Base-by-base conservation (phyloP, 2,888 invertebrate species). In the Gisinianus flammeolus region DNA sequence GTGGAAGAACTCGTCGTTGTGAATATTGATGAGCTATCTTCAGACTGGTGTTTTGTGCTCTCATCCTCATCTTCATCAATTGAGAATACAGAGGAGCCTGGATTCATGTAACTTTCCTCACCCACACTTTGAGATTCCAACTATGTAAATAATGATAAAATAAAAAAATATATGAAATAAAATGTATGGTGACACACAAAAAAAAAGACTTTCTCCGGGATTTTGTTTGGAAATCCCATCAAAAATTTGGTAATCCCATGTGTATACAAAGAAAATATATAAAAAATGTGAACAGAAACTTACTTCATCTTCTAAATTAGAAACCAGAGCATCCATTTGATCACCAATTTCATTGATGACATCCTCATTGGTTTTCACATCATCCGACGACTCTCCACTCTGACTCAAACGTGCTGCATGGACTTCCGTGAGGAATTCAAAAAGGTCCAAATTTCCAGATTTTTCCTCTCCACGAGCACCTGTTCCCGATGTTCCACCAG, bases 401-500 rank as follows among this genome's bases (percentile, higher is more conserved):
- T 73, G 73, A 35, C 62, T 73, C 24, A 35, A 85, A 89, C 90
- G 19, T 52, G 89, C 89, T 0, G 89, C 89, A 80, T 90, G 90
- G 56, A 93, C 92, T 85, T 95, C 95, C 0, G 94, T 94, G 28
- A 96, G 89, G 88, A 96, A 96, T 78, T 94, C 94, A 88, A 96
- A 96, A 85, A 96, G 88, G 87, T 96, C 96, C 85, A 96, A 88
- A 64, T 79, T 78, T 16, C 71, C 70, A 1, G 68, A 54, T 31
- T 64, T 70, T 71, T 81, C 82, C 79, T 80, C 83, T 80, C 80
- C 82, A 70, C 80, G 80, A 74, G 78, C 79, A 52, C 79, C 78
- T 70, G 75, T 79, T 30, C 80, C 81, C 64, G 79, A 76, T 22
- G 52, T 16, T 67, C 80, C 80, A 52, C 76, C 79, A 62, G 79